phyloP scores from a whole-genome alignment of 2,888 invertebrate genomes.

The Apotomis betuletana region DNA sequence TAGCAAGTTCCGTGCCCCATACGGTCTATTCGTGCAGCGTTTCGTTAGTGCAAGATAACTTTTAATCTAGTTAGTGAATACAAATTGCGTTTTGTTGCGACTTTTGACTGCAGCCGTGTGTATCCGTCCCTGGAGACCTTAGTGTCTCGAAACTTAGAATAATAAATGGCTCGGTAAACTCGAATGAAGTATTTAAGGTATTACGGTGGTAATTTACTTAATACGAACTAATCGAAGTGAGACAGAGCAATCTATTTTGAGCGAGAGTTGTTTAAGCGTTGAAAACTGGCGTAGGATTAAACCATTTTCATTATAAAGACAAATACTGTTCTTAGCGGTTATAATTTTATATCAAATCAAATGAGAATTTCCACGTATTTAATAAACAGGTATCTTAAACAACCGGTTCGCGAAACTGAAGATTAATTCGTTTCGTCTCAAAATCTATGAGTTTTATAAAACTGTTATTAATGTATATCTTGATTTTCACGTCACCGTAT shows the following conservation, averaged over 20 bases:
- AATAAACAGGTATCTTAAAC: no score
- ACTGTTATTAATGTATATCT: no score
- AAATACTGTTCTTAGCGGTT: neutral
- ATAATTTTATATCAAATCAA: no score
- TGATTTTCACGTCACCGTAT: no score
- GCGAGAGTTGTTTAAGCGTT: neutral
- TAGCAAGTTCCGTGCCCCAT: conserved; percentile 13
- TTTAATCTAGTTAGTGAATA: conserved; percentile 28
- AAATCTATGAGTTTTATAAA: no score
- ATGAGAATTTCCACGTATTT: no score
- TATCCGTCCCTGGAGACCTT: conserved; percentile 18
- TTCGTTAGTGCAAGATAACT: conserved; percentile 31
- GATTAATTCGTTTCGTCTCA: no score
- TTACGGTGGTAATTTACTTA: conserved; percentile 17
- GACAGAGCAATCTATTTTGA: conserved; percentile 15
- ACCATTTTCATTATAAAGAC: neutral
- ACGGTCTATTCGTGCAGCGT: conserved; percentile 20
- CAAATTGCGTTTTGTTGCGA: conserved; percentile 22
- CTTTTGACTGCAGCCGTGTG: conserved; percentile 27
- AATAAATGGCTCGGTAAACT: conserved; percentile 31
- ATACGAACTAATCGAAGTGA: conserved; percentile 23
- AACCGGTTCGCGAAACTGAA: no score
- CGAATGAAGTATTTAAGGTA: conserved; percentile 18
- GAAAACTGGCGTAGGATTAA: neutral
- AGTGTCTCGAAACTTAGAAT: conserved; percentile 12